These are phyloP conservation scores for Riparia riparia DNA, from an alignment of 2,113 vertebrate species.

Conservation along the genomic window DNA sequence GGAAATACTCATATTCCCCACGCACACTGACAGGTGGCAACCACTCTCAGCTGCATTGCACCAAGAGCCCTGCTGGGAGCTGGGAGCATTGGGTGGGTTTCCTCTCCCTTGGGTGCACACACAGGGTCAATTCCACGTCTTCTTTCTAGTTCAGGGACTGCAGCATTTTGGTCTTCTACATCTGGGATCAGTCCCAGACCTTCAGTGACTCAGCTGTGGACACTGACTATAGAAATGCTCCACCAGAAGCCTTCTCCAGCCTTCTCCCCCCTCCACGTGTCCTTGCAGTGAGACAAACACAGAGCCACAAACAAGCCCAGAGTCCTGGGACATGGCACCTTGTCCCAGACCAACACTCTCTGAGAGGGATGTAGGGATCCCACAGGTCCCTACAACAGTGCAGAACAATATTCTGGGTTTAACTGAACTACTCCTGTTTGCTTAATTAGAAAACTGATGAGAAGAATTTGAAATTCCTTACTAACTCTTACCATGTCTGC, in stretches of 20 bases:
- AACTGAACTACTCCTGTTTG: neutral
- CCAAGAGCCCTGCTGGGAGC: neutral
- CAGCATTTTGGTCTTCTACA: neutral
- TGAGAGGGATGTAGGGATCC: neutral
- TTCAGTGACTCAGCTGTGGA: neutral
- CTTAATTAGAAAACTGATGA: neutral
- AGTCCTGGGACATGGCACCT: rapidly evolving
- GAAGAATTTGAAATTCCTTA: neutral
- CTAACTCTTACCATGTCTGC: neutral
- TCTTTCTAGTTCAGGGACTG: neutral
- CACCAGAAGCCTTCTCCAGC: neutral
- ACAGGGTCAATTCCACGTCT: neutral
- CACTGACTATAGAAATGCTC: neutral
- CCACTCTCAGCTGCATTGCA: neutral
- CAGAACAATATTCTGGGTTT: neutral
- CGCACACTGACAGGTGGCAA: neutral
- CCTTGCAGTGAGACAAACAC: neutral
- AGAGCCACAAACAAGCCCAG: too few species aligned
- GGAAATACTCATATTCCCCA: neutral
- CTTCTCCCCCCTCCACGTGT: neutral
- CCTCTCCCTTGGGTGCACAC: neutral
- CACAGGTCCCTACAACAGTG: neutral
- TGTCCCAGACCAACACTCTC: rapidly evolving
- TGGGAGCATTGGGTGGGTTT: neutral
- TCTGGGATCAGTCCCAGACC: neutral